Conservation (phyloP, 2,888 invertebrate species). For the Protodeltote pygarga region DNA sequence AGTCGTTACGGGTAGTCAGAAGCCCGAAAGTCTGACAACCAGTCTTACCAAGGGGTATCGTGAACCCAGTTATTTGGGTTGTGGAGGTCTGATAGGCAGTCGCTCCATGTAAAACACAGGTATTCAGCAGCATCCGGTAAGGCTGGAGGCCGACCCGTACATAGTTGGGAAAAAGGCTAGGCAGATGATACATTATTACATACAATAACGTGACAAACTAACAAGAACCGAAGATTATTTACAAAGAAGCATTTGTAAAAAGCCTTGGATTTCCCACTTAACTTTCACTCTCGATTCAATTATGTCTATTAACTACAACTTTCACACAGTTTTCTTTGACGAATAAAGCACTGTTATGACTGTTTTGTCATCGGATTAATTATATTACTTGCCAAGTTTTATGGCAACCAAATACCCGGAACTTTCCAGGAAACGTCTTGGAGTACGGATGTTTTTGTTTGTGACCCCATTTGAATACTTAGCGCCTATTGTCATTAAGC, state of each 20-base stretch:
- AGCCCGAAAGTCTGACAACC: no score
- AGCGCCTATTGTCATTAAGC: background rate
- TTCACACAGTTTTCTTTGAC: conserved; percentile 68
- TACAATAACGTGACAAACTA: conserved; percentile 30
- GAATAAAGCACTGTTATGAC: conserved; percentile 33
- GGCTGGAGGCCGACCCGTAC: no score
- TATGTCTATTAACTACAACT: conserved; percentile 64
- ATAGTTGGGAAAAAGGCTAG: no score
- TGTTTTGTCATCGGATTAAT: conserved; percentile 10
- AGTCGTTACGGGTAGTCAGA: no score
- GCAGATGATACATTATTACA: no score
- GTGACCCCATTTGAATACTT: background rate
- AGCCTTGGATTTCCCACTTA: conserved; percentile 58
- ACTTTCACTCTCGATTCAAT: conserved; percentile 77
- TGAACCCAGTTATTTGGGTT: no score
- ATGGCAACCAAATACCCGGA: no score
- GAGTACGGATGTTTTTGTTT: background rate
- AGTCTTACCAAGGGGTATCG: no score
- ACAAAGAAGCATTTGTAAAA: conserved; percentile 59
- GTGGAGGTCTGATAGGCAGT: no score
- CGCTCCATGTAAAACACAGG: no score
- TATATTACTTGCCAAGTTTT: background rate
- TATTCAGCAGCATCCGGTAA: no score
- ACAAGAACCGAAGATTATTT: conserved; percentile 46
- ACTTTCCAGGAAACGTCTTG: no score